Evolutionary conservation across 2,113 vertebrate species (phyloP).

Genomic region (Dendrocopos noguchii): DNA sequence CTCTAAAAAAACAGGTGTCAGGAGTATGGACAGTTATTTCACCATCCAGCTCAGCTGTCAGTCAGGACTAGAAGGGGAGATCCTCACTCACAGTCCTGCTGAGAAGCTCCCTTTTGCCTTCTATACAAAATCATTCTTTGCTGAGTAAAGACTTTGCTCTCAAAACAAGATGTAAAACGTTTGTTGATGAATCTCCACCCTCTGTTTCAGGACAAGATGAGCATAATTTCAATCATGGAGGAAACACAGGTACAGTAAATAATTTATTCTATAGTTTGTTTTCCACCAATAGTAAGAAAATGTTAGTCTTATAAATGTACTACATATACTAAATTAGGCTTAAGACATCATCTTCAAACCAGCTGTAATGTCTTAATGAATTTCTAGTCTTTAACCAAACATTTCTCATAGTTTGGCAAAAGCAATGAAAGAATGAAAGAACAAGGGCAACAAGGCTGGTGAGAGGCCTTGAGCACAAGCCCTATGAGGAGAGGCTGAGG

Average conservation of each 20-base stretch:
- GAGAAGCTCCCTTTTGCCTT: neutral
- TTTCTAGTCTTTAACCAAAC: neutral
- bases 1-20: neutral
- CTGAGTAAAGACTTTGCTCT: neutral
- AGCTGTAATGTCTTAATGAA: neutral
- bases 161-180: neutral
- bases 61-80: neutral
- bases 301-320: neutral
- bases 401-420: neutral
- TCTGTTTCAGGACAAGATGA: slow-evolving; percentile 40
- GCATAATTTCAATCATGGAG: neutral
- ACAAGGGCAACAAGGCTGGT: too few species aligned
- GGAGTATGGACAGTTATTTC: neutral
- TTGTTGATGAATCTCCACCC: neutral
- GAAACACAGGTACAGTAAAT: slow-evolving; percentile 51
- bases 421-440: neutral
- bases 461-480: too few species aligned
- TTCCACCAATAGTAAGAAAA: neutral
- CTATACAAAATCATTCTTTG: neutral
- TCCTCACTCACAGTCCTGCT: neutral
- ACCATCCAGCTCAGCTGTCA: neutral
- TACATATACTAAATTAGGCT: neutral
- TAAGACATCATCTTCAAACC: neutral
- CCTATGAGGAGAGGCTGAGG: too few species aligned
- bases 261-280: neutral